Percentiles rank a stretch among this genome's conserved stretches.
phyloP scores from a whole-genome alignment of 2,797 vertebrate genomes.

The Micrastur ruficollis region DNA sequence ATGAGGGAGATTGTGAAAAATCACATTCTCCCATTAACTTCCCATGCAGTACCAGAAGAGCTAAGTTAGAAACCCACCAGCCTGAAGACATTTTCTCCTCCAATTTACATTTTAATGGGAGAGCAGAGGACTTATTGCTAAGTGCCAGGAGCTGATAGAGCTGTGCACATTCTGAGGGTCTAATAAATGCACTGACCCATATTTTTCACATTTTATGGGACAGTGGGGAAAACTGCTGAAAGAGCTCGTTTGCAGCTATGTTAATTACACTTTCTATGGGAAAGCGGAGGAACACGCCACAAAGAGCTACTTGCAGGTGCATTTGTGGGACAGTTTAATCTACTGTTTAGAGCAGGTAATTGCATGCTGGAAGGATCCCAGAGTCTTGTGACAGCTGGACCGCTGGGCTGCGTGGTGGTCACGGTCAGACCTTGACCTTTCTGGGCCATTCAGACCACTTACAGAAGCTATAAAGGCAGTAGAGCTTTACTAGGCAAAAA shows the following conservation, averaged over 20 bases:
- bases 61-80: neutral
- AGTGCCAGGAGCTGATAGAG: slow-evolving; percentile 49
- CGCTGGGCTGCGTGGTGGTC: neutral
- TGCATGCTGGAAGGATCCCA: neutral
- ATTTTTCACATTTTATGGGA: slow-evolving; percentile 68
- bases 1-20: neutral
- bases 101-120: slow-evolving; percentile 46
- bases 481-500: neutral
- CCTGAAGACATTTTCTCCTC: slow-evolving; percentile 30
- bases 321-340: slow-evolving; percentile 15
- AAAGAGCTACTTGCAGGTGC: slow-evolving; percentile 30
- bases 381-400: neutral
- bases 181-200: slow-evolving; percentile 65
- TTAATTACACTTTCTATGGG: slow-evolving; percentile 59
- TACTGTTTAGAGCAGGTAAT: slow-evolving; percentile 1
- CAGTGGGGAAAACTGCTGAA: slow-evolving; percentile 61
- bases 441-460: neutral
- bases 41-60: neutral
- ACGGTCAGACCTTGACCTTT: neutral
- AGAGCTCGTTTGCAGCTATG: slow-evolving; percentile 58
- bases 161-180: slow-evolving; percentile 38
- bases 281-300: slow-evolving; percentile 30
- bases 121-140: slow-evolving; percentile 50
- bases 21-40: neutral
- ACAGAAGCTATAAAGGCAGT: neutral